Conservation (phyloP, 2,113 vertebrate genomes). For the Crotalus horridus region DNA sequence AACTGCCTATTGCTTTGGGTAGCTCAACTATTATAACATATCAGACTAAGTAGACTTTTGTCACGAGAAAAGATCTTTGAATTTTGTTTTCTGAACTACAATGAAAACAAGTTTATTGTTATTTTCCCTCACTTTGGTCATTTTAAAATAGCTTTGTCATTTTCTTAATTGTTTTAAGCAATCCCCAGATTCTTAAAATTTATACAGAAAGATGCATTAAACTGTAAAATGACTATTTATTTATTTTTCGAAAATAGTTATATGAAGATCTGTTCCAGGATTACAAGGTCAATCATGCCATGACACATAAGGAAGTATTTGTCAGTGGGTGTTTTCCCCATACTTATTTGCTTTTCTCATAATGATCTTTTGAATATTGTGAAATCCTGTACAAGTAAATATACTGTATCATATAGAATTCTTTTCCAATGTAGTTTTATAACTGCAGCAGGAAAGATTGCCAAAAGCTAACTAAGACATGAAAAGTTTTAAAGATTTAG, state of each 20-base stretch:
- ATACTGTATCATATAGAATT: neutral
- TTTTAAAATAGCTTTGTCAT: neutral
- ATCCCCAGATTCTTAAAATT: neutral
- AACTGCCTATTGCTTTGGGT: neutral
- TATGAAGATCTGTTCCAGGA: neutral
- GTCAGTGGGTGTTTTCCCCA: neutral
- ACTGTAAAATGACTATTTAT: neutral
- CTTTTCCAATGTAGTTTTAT: neutral
- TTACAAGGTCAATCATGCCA: neutral
- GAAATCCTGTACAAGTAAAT: neutral
- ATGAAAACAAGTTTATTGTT: neutral
- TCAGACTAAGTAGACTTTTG: neutral
- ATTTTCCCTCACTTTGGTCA: neutral
- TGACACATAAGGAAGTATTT: conserved; percentile 5
- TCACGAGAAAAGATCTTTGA: neutral
- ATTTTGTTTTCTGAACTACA: neutral
- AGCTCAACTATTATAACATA: neutral
- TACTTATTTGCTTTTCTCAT: neutral
- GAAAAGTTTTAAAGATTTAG: neutral
- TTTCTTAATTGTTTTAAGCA: neutral
- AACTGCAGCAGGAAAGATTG: neutral
- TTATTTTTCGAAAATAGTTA: neutral
- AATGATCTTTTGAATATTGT: neutral
- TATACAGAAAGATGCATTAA: neutral
- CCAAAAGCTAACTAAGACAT: neutral